Evolutionary conservation across 1,140 invertebrate genomes (phyloP).

Genomic region (Patella vulgata): DNA sequence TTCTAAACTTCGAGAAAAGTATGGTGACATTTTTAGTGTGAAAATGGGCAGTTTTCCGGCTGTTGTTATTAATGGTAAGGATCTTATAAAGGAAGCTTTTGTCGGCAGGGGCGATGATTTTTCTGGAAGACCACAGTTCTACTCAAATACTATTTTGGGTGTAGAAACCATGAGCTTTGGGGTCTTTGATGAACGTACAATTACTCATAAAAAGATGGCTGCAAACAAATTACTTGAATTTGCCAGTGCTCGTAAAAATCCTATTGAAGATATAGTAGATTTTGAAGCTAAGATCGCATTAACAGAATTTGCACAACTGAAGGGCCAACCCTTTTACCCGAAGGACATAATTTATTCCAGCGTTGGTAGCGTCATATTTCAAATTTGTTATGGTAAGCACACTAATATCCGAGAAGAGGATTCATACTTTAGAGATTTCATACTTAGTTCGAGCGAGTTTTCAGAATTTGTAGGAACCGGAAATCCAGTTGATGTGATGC

Average conservation of each 20-base stretch:
- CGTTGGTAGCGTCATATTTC: slow-evolving; percentile 32
- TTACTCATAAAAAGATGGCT: slow-evolving; percentile 26
- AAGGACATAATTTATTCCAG: slow-evolving; percentile 10
- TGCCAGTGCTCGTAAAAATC: slow-evolving; percentile 13
- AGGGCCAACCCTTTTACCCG: slow-evolving; percentile 27
- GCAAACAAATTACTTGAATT: slow-evolving; percentile 23
- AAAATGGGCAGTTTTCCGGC: no score
- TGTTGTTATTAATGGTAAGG: slow-evolving; percentile 37
- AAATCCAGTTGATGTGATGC: slow-evolving; percentile 32
- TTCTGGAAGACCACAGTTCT: slow-evolving; percentile 36
- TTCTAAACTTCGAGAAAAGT: no score
- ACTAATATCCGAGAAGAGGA: slow-evolving; percentile 24
- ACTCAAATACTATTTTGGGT: slow-evolving; percentile 11
- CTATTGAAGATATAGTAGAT: slow-evolving; percentile 20
- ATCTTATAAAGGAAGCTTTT: slow-evolving; percentile 33
- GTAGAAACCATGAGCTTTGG: slow-evolving; percentile 18
- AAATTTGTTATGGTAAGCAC: slow-evolving; percentile 32
- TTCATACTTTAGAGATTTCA: slow-evolving; percentile 13
- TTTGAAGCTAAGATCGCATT: slow-evolving; percentile 21
- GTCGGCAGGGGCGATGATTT: slow-evolving; percentile 35
- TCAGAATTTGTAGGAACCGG: slow-evolving; percentile 18
- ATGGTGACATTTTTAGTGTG: no score
- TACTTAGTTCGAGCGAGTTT: slow-evolving; percentile 19
- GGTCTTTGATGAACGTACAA: slow-evolving; percentile 19
- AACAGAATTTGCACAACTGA: slow-evolving; percentile 12